Percentiles rank a stretch among this genome's conserved stretches.
Conservation (phyloP, 2,113 vertebrate genomes). For the Notothenia coriiceps region DNA sequence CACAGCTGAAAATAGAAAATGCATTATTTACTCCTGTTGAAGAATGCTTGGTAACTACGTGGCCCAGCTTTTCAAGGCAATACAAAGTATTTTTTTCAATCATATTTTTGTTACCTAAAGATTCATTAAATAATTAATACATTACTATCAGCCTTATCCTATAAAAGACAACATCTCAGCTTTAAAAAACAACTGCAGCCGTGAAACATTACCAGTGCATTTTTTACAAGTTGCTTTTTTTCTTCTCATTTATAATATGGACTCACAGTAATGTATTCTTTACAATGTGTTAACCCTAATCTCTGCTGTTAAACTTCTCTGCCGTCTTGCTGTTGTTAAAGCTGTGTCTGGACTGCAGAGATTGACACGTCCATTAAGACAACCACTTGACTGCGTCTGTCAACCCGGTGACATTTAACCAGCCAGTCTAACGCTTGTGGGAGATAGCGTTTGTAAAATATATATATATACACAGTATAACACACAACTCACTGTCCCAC, state of each 20-base stretch:
- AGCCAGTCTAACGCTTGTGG: neutral
- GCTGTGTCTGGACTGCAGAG: neutral
- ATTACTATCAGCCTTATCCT: too few relatives aligned
- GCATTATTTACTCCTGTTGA: neutral
- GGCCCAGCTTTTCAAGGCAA: neutral
- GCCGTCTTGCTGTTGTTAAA: neutral
- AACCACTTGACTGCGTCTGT: neutral
- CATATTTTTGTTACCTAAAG: neutral
- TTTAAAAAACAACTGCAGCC: neutral
- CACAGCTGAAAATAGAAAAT: too few relatives aligned
- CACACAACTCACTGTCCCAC: neutral
- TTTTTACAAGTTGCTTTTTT: neutral
- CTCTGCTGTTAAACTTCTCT: neutral
- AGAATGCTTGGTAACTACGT: neutral
- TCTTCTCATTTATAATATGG: neutral
- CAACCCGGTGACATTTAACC: constrained; percentile 1
- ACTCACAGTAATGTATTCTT: neutral
- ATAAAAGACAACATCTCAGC: neutral
- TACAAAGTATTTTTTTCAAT: neutral
- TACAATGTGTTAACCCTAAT: neutral
- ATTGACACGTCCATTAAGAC: constrained; percentile 1
- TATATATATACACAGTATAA: neutral
- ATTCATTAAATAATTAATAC: too few relatives aligned
- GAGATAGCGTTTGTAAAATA: constrained; percentile 3
- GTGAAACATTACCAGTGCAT: neutral